Evolutionary conservation across 2,797 vertebrate genomes (phyloP).

Genomic region (Eptatretus atami): DNA sequence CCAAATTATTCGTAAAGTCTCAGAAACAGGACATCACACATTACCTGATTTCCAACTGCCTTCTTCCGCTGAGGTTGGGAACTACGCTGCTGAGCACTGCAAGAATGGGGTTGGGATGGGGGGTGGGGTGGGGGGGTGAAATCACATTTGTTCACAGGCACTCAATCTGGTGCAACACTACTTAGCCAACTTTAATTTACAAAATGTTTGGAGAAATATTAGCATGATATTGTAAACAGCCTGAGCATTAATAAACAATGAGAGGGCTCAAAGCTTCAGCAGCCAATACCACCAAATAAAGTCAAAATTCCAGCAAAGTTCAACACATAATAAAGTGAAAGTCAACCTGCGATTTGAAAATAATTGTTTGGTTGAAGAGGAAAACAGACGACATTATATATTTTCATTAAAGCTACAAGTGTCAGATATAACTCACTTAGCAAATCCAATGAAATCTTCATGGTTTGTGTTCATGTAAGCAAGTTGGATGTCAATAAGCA

Average conservation of each 20-base stretch:
- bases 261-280: too few relatives aligned
- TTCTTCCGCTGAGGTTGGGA: conserved; percentile 57
- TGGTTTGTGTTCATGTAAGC: conserved; percentile 86
- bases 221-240: too few relatives aligned
- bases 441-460: conserved; percentile 65
- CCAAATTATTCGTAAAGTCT: neutral
- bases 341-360: neutral
- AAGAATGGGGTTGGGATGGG: conserved; percentile 6
- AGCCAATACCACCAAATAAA: too few relatives aligned
- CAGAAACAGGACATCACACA: too few relatives aligned
- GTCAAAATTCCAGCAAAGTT: too few relatives aligned
- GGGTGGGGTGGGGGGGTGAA: too few relatives aligned
- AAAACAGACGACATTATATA: neutral
- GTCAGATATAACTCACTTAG: conserved; percentile 27
- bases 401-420: neutral
- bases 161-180: too few relatives aligned
- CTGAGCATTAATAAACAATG: too few relatives aligned
- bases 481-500: conserved; percentile 55
- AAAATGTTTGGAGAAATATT: too few relatives aligned
- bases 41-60: conserved; percentile 61
- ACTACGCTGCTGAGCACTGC: conserved; percentile 66
- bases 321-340: too few relatives aligned
- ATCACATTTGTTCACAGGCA: too few relatives aligned
- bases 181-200: too few relatives aligned
- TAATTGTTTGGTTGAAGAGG: neutral